phyloP scores from a whole-genome alignment of 2,797 vertebrate genomes.

The Anas bahamensis region DNA sequence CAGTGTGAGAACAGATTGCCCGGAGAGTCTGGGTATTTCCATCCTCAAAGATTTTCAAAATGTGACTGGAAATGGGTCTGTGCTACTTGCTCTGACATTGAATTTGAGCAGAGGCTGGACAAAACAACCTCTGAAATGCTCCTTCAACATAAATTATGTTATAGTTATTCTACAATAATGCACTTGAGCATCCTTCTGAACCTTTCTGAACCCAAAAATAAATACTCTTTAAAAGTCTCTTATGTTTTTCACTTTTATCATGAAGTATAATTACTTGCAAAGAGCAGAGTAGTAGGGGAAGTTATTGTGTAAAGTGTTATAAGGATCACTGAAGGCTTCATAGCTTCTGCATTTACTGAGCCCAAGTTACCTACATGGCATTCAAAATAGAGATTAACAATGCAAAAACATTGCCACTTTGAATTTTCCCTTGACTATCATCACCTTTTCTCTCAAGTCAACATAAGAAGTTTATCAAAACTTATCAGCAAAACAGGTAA shows the following conservation, averaged over 20 bases:
- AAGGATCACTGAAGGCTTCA: constrained; percentile 17
- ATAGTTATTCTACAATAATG: neutral
- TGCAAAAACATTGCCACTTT: neutral
- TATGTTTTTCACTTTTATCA: neutral
- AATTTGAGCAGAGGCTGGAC: neutral
- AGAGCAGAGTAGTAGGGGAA: neutral
- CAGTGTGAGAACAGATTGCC: neutral
- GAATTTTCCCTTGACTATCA: neutral
- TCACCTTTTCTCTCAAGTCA: constrained; percentile 5
- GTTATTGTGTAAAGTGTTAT: constrained; percentile 28
- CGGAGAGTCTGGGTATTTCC: neutral
- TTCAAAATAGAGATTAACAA: constrained; percentile 18
- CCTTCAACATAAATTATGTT: neutral
- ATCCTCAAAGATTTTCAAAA: neutral
- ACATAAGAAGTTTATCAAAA: constrained; percentile 1
- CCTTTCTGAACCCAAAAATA: neutral
- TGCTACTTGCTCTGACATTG: neutral
- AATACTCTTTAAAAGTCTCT: neutral
- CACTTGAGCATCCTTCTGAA: neutral
- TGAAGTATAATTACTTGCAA: constrained; percentile 5
- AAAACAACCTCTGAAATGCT: neutral
- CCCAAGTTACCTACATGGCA: neutral
- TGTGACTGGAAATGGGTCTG: neutral
- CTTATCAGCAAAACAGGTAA: neutral
- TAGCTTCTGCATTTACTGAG: constrained; percentile 12